A percentile compares a stretch with the other conserved stretches of the same genome.
Conservation (phyloP, 1,140 invertebrate genomes). For the Mercenaria mercenaria region DNA sequence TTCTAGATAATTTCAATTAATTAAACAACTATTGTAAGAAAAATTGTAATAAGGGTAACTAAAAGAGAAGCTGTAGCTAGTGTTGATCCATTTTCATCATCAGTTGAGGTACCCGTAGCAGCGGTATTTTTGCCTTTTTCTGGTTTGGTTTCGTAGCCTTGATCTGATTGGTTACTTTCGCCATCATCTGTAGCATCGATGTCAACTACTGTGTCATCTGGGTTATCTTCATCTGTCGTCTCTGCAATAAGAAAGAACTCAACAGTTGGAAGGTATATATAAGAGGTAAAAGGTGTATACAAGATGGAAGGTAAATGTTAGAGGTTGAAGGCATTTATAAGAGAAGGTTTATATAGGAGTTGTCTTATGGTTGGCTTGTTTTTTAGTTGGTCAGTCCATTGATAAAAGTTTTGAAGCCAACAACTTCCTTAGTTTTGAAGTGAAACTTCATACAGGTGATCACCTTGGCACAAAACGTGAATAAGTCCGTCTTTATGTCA, state of each 20-base stretch:
- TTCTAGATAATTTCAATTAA: not conserved
- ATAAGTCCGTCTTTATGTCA: no score
- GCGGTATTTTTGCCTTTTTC: not conserved
- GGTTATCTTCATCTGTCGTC: not conserved
- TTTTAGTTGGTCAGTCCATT: no score
- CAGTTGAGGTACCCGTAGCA: not conserved
- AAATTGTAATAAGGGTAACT: not conserved
- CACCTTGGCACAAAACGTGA: no score
- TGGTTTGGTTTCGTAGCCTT: slow-evolving; percentile 12
- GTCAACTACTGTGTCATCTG: not conserved
- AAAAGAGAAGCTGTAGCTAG: not conserved
- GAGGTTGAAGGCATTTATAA: no score
- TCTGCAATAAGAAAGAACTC: not conserved
- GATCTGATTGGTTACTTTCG: slow-evolving; percentile 14
- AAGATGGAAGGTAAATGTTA: not conserved
- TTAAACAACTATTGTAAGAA: slow-evolving; percentile 21
- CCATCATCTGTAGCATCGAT: not conserved
- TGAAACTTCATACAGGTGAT: no score
- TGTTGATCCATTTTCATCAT: not conserved
- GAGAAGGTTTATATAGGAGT: no score
- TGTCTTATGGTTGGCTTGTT: no score
- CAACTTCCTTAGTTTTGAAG: no score
- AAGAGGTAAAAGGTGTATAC: not conserved
- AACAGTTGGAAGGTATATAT: not conserved
- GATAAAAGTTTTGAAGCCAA: no score